Conservation (phyloP, 2,797 vertebrate species). For the Pogoniulus pusillus region DNA sequence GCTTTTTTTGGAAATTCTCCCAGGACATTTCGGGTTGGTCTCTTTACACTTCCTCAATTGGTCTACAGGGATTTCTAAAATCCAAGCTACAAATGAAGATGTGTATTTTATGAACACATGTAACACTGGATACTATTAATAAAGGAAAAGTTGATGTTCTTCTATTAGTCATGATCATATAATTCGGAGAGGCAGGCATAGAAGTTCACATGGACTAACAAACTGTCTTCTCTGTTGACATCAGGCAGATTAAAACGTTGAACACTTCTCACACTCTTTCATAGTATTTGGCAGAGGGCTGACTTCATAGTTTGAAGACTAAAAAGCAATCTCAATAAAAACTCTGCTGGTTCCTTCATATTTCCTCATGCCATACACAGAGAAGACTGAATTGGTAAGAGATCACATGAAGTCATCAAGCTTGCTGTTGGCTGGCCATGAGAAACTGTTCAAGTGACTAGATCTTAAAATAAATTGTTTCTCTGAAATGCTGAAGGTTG, state of each 20-base stretch:
- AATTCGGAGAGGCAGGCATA: neutral
- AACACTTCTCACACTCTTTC: neutral
- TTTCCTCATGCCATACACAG: neutral
- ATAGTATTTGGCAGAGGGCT: neutral
- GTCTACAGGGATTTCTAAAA: conserved; percentile 13
- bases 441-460: neutral
- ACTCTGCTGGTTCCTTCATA: neutral
- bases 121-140: conserved; percentile 11
- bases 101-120: conserved; percentile 2
- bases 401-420: neutral
- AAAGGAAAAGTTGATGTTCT: conserved; percentile 34
- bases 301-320: neutral
- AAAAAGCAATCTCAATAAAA: neutral
- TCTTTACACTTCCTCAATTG: conserved; percentile 12
- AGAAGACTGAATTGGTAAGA: neutral
- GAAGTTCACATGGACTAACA: neutral
- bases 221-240: neutral
- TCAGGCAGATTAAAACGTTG: neutral
- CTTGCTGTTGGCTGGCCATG: neutral
- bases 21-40: conserved; percentile 45
- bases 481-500: neutral
- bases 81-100: conserved; percentile 7
- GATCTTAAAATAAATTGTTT: neutral
- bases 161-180: conserved; percentile 1
- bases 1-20: conserved; percentile 56